Conservation (phyloP, 2,113 vertebrate genomes). For the Camelus dromedarius region DNA sequence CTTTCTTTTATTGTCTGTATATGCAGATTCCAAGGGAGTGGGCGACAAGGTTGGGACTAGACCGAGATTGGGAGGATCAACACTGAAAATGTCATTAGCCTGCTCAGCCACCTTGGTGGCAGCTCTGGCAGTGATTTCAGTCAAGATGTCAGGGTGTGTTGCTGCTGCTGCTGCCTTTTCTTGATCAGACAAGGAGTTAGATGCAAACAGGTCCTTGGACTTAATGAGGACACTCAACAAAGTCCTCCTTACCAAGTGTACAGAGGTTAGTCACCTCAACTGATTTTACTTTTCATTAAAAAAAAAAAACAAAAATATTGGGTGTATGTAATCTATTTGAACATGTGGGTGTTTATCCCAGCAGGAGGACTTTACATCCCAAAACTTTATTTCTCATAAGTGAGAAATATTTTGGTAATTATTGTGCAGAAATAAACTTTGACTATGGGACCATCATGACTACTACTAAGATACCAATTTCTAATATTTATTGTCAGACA, state of each 20-base stretch:
- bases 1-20: neutral
- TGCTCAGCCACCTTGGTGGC: conserved; percentile 19
- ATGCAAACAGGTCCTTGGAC: conserved; percentile 58
- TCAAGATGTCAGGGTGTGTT: neutral
- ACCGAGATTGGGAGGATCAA: neutral
- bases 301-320: neutral
- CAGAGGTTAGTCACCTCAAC: neutral
- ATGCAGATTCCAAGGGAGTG: conserved; percentile 39
- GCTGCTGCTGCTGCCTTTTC: neutral
- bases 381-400: conserved; percentile 45
- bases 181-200: neutral
- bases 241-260: neutral
- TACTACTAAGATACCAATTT: neutral
- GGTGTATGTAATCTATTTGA: neutral
- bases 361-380: neutral
- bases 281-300: neutral
- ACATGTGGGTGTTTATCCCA: neutral
- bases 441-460: neutral
- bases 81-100: conserved; percentile 44
- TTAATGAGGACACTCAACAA: neutral
- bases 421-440: conserved; percentile 21
- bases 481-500: conserved; percentile 41
- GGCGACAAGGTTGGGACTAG: conserved; percentile 7
- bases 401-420: neutral
- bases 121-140: neutral